Base-by-base conservation (phyloP, 2,113 vertebrate species). In the Martes martes region DNA sequence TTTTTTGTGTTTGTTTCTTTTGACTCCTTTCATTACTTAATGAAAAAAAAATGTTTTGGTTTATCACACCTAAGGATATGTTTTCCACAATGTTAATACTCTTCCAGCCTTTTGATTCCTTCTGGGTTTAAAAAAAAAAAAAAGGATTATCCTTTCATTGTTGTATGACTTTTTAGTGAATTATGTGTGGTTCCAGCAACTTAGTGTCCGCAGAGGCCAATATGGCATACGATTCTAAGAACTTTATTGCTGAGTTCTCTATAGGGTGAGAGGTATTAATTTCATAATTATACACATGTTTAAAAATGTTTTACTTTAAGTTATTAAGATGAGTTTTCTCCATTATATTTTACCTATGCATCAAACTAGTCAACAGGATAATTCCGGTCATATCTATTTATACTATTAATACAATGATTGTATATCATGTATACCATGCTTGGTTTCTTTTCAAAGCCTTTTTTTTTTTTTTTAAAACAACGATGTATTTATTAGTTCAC, bases 391-490 rank as follows among this genome's bases (percentile, higher is more conserved):
- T 61, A 83, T 42, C 11, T 69, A 3, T n/a, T 5, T 39, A 91
- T 31, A 36, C 0, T 21, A 21, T 8, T 57, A 57, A 57, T 57
- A 57, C 19, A 57, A 57, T 57, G 55, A 57, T 57, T 21, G 55
- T 8, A 57, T 59, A 59, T 23, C 21, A 55, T 52, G 28, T 81
- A 93, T 52, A 42, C 59, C 89, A 6, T 92, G 39, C 59, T 93
- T 92, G 13, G 42, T 94, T 96, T 97, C 79, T 76, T 95, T 16
- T 78, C 52, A 91, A 73, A 92, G 11, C 3, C 23, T 31, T 59
- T 47, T n/a, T 89, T 55, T 89, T 55, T 28, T 74, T 15, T 73
- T 73, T 57, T 2, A 36, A 9, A 79, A 78, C 4, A 94, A 57
- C 1, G 7, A 14, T 47, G n/a, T 55, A 57, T 52, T 52, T 76